Evolutionary conservation across 2,888 invertebrate species (phyloP).

Genomic region (Phalera bucephala): DNA sequence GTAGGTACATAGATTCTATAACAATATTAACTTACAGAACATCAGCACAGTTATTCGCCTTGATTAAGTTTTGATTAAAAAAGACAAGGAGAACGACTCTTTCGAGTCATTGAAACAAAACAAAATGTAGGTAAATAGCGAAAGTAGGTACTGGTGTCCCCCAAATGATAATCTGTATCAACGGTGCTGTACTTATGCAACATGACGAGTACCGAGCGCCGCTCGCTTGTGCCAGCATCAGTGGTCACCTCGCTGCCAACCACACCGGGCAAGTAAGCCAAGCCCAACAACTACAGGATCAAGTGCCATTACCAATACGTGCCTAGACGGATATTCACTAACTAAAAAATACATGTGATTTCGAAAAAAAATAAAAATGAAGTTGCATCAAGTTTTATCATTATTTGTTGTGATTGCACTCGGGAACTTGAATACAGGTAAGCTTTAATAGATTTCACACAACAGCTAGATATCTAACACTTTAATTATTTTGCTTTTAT

Average conservation of each 20-base stretch:
- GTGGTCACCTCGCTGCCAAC: conserved; percentile 50
- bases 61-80: conserved; percentile 9
- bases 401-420: conserved; percentile 33
- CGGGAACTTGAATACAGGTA: conserved; percentile 47
- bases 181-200: conserved; percentile 71
- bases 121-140: conserved; percentile 57
- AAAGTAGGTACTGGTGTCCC: conserved; percentile 76
- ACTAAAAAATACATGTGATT: conserved; percentile 13
- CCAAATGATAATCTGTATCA: conserved; percentile 81
- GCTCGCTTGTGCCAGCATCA: conserved; percentile 54
- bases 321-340: conserved; percentile 9
- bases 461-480: not conserved
- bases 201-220: conserved; percentile 43
- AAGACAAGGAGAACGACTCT: conserved; percentile 29
- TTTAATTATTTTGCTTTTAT: not conserved
- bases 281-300: conserved; percentile 9
- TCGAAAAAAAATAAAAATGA: conserved; percentile 29
- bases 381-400: conserved; percentile 31
- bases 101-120: conserved; percentile 29
- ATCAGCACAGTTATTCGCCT: conserved; percentile 1
- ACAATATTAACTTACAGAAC: not conserved
- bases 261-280: conserved; percentile 34
- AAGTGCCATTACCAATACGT: conserved; percentile 17
- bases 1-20: not conserved
- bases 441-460: conserved; percentile 12